phyloP scores from a whole-genome alignment of 2,888 invertebrate genomes.

The Cheilosia pagana region DNA sequence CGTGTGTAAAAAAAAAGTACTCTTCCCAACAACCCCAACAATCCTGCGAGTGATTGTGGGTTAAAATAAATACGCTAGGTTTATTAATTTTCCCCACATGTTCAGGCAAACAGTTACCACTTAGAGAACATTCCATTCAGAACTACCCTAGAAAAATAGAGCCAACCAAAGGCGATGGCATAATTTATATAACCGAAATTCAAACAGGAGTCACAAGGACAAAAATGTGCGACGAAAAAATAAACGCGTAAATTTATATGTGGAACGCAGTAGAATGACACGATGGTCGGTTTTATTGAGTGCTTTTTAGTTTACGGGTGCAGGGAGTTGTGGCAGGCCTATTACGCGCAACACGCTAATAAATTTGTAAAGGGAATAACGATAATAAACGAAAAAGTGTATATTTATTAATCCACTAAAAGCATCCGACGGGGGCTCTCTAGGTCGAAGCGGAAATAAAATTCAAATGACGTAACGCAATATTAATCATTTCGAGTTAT shows the following conservation, averaged over 20 bases:
- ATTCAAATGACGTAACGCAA: slow-evolving; percentile 28
- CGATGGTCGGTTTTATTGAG: slow-evolving; percentile 52
- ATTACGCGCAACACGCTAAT: slow-evolving; percentile 46
- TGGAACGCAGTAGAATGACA: slow-evolving; percentile 43
- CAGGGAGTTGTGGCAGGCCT: slow-evolving; percentile 4
- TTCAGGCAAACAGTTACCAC: slow-evolving; percentile 22
- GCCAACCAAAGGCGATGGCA: slow-evolving; percentile 26
- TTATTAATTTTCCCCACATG: slow-evolving; percentile 50
- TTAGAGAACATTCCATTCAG: neutral
- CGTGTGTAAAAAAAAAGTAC: slow-evolving; percentile 41
- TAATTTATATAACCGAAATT: slow-evolving; percentile 36
- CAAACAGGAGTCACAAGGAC: slow-evolving; percentile 55
- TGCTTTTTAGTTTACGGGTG: slow-evolving; percentile 7
- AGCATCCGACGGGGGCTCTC: slow-evolving; percentile 22
- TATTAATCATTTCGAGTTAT: slow-evolving; percentile 22
- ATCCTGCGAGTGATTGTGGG: slow-evolving; percentile 1
- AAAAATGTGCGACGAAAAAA: slow-evolving; percentile 27
- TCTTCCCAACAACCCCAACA: slow-evolving; percentile 16
- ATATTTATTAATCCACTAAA: slow-evolving; percentile 46
- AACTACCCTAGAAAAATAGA: neutral
- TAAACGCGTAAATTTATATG: slow-evolving; percentile 54
- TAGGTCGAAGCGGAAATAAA: slow-evolving; percentile 27
- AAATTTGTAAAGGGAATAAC: slow-evolving; percentile 41
- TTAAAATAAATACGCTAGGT: slow-evolving; percentile 41
- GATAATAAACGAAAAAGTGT: slow-evolving; percentile 35